phyloP scores from a whole-genome alignment of 2,888 invertebrate species.

The Pasiphila rectangulata region DNA sequence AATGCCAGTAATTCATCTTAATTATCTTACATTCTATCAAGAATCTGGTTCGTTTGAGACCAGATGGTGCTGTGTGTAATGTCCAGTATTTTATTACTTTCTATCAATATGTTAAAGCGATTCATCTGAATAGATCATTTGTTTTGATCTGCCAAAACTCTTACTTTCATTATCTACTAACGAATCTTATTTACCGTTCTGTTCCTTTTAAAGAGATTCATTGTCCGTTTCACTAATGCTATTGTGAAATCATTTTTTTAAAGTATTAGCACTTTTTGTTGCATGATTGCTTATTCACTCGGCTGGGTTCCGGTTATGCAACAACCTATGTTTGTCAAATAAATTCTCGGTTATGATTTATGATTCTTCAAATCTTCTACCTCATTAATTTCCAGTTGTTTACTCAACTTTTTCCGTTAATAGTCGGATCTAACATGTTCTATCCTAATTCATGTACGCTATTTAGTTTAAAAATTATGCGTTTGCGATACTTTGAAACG shows the following conservation, averaged over 20 bases:
- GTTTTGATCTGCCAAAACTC: conserved; percentile 40
- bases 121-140: not conserved
- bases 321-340: conserved; percentile 25
- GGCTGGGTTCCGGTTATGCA: conserved; percentile 35
- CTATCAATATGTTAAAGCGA: conserved; percentile 6
- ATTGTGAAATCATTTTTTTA: conserved; percentile 49
- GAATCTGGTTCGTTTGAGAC: no score
- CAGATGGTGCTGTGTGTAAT: no score
- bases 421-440: no score
- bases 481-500: no score
- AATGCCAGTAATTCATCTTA: not conserved
- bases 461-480: no score
- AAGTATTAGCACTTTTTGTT: conserved; percentile 51
- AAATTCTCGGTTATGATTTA: conserved; percentile 7
- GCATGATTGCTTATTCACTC: conserved; percentile 39
- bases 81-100: no score
- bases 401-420: no score
- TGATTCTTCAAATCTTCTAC: not conserved
- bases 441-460: no score
- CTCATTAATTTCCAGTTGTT: not conserved
- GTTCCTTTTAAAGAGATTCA: conserved; percentile 45
- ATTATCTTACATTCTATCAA: no score
- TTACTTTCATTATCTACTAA: conserved; percentile 69
- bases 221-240: conserved; percentile 50
- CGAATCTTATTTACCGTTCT: conserved; percentile 57